A percentile compares a stretch with the other conserved stretches of the same genome.
phyloP scores from a whole-genome alignment of 2,113 vertebrate genomes.

The Gnathonemus echidnorhynchus region DNA sequence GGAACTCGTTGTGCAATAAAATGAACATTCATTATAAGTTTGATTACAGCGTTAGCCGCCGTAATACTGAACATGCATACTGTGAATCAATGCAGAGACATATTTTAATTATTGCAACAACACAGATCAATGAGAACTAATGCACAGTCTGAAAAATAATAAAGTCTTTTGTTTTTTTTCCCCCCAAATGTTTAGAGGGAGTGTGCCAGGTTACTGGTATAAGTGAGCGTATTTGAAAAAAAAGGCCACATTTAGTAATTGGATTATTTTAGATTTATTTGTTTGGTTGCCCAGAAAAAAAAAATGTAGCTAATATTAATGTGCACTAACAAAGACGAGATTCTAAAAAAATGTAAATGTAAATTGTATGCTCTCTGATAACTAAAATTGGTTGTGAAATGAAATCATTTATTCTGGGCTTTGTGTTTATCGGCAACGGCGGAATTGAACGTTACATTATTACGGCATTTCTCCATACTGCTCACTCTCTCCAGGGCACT shows the following conservation, averaged over 20 bases:
- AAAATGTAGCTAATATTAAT: not conserved
- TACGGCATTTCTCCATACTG: not conserved
- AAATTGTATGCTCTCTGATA: not conserved
- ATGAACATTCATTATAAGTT: slow-evolving; percentile 30
- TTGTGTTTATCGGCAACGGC: not conserved
- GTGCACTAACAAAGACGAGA: not conserved
- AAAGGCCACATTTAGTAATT: not conserved
- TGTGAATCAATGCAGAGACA: slow-evolving; percentile 27
- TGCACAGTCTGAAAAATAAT: slow-evolving; percentile 18
- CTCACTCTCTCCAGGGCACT: not conserved
- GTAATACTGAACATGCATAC: slow-evolving; percentile 26
- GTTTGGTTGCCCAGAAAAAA: not conserved
- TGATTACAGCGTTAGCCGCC: slow-evolving; percentile 36
- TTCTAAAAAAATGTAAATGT: not conserved
- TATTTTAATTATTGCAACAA: slow-evolving; percentile 30
- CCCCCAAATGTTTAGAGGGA: slow-evolving; percentile 23
- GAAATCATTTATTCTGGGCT: not conserved
- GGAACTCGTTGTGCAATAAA: slow-evolving; percentile 11
- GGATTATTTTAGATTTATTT: not conserved
- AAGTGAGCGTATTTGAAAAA: not conserved
- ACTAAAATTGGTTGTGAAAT: not conserved
- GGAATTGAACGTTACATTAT: not conserved
- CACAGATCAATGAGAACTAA: slow-evolving; percentile 33
- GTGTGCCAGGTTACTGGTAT: not conserved
- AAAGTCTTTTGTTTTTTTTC: slow-evolving; percentile 13